phyloP scores from a whole-genome alignment of 1,140 invertebrate species.

The Araneus ventricosus region DNA sequence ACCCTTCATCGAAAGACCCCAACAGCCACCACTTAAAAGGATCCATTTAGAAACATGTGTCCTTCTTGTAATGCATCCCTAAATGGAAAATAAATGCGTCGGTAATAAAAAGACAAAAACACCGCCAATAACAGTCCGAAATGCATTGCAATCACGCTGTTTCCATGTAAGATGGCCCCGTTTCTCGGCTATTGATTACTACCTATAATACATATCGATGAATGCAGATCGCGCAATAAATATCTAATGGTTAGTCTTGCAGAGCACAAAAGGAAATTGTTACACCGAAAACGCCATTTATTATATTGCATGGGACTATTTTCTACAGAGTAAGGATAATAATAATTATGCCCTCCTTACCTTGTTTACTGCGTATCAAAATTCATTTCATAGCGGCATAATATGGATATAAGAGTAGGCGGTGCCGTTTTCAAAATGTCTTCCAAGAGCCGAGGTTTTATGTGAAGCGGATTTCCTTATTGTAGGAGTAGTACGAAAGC shows the following conservation, averaged over 20 bases:
- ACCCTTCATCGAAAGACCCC: neutral
- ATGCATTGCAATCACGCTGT: constrained; percentile 2
- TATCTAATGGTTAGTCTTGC: neutral
- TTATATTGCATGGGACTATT: constrained; percentile 27
- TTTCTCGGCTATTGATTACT: constrained; percentile 23
- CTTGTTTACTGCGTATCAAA: neutral
- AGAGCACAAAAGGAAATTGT: constrained; percentile 28
- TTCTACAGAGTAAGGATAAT: neutral
- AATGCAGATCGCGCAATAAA: neutral
- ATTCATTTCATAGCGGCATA: neutral
- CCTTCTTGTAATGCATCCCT: neutral
- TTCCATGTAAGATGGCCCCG: neutral
- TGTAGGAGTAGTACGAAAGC: neutral
- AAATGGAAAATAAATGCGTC: constrained; percentile 51
- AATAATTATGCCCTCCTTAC: neutral
- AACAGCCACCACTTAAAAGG: neutral
- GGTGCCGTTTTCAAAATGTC: neutral
- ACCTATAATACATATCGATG: neutral
- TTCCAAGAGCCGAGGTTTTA: neutral
- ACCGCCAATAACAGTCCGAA: neutral
- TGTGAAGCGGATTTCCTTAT: neutral
- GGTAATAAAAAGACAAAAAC: constrained; percentile 21
- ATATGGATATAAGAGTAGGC: neutral
- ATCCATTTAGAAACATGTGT: constrained; percentile 1
- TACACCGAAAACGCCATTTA: neutral